Base-by-base conservation (phyloP, 1,140 invertebrate species). In the Belonocnema kinseyi region DNA sequence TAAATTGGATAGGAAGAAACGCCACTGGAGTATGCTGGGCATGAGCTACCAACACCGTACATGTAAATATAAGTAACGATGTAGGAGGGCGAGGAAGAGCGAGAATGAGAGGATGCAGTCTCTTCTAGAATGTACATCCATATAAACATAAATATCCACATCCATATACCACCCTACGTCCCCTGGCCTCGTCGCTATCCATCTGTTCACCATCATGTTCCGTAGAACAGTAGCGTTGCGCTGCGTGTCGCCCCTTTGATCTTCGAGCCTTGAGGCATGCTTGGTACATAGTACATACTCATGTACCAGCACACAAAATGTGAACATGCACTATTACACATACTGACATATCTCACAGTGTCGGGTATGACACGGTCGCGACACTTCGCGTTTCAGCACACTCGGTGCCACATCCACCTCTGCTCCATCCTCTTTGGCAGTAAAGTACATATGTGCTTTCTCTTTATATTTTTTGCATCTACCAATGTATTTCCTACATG, bases 211-310 rank as follows among this genome's bases (percentile, higher is more conserved):
- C 82, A 76, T 79, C 75, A 76, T 82, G 80, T 82, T 82, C 77
- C 81, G 83, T 82, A 83, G 86, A 88, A 88, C 85, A 83, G 79
- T 81, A 79, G 77, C 81, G 79, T 79, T 75, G 54, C 84, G 80
- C 80, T 82, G 74, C 80, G 81, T 77, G 83, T 84, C 84, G 75
- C 77, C 58, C 79, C 86, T 89, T 89, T 89, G 86, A 89, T 89
- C 88, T 87, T 85, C 73, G 72, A 17, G 75, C 78, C 74, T 80
- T 77, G 78, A 80, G 82, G 79, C 61, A 82, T 77, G 74, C 81
- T 82, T 76, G 51, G 75, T 80, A 74, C 79, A 81, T 83, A 77
- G 76, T 77, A 80, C 80, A 79, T 80, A 82, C 82, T 84, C 81
- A 81, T 80, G 81, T 77, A 61, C 58, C 21, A 61, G 16, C 61